Evolutionary conservation across 2,888 invertebrate genomes (phyloP).

Genomic region (Pelosia muscerda): DNA sequence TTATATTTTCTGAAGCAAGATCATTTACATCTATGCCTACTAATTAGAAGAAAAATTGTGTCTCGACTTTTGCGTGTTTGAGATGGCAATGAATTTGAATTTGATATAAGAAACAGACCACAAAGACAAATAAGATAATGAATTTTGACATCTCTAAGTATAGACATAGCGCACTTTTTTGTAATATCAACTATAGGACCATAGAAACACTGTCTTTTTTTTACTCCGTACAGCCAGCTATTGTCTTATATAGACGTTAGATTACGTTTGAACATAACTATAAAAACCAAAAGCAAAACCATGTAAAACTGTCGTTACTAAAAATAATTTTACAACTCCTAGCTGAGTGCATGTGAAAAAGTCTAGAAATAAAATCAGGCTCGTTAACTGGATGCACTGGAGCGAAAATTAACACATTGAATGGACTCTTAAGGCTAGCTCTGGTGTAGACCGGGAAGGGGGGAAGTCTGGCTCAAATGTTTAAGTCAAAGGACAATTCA

Average conservation of each 20-base stretch:
- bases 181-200: no score
- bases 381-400: conserved; percentile 77
- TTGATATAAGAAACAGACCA: no score
- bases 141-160: no score
- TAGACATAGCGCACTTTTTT: no score
- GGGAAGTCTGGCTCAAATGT: conserved; percentile 11
- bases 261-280: not conserved
- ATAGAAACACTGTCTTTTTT: no score
- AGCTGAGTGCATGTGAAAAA: conserved; percentile 43
- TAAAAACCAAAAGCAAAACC: not conserved
- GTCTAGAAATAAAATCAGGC: conserved; percentile 66
- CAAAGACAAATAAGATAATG: no score
- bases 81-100: no score
- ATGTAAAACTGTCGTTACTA: conserved; percentile 15
- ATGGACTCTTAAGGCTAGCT: conserved; percentile 59
- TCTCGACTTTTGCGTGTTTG: no score
- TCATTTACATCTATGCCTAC: no score
- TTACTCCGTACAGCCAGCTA: no score
- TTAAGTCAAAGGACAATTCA: conserved; percentile 24
- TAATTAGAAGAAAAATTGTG: no score
- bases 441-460: conserved; percentile 9
- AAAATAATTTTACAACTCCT: conserved; percentile 23
- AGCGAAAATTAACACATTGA: conserved; percentile 68
- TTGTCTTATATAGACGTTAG: not conserved
- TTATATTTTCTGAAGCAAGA: no score